Evolutionary conservation across 2,888 invertebrate genomes (phyloP), one percentile per base, ranked within the genome.

Genomic region (Agrotis exclamationis): DNA sequence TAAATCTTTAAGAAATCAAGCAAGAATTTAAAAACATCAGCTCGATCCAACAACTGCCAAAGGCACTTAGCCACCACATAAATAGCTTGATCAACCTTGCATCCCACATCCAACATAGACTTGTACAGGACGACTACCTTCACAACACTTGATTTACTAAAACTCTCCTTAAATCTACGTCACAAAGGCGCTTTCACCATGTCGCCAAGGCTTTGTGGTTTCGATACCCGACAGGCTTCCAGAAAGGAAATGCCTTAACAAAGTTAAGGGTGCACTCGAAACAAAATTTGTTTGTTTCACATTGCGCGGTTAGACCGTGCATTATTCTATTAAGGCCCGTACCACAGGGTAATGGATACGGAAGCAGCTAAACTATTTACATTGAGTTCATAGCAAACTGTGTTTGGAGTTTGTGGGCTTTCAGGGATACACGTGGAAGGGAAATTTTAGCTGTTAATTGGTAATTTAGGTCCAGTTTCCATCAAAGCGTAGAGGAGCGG

Each of bases 301-400:
- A 87, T 85, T 80, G 86, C 77, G 71, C 79, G 87, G 89, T 87
- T 83, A 88, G 86, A 66, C 70, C 62, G 79, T 83, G 86, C 88
- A 90, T 91, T 90, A 92, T 90, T 90, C 86, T 72, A 90, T 92
- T 92, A 92, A 79, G 39, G 62, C 48, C 59, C 66, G 64, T 59
- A 81, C 60, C 72, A 69, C 74, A 60, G 73, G 67, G 84, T 91
- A 92, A 92, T 92, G 90, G 92, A 88, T 76, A 56, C 51, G 74
- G 76, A 66, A 74, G 78, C 73, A 70, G 82, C 70, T 74, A 70
- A 83, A 84, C 79, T 86, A 82, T 72, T 53, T 48, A 20, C 70
- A n/a, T 80, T 77, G 33, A 56, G 33, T 56, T 56, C 4, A 79
- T 70, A 85, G 80, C 74, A 85, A 86, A 79, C 67, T 60, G 48